Percentiles rank a stretch among this genome's conserved stretches.
Conservation (phyloP, 1,140 invertebrate genomes). For the Camponotus vicinus region DNA sequence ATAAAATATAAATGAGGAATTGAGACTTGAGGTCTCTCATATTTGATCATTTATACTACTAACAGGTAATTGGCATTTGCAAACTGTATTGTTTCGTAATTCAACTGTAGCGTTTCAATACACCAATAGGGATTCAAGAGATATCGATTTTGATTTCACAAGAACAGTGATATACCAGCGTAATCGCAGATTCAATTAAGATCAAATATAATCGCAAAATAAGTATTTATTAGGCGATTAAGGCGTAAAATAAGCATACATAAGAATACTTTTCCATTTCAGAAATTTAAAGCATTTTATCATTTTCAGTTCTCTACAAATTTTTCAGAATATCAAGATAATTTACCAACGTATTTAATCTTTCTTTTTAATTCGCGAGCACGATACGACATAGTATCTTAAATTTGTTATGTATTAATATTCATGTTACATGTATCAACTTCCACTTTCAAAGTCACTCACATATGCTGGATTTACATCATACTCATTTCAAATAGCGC, state of each 20-base stretch:
- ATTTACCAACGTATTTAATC: neutral
- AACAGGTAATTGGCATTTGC: constrained; percentile 49
- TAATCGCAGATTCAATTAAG: constrained; percentile 36
- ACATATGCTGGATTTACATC: neutral
- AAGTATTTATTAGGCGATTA: neutral
- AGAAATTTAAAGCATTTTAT: no score
- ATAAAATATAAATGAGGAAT: neutral
- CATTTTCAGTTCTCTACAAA: neutral
- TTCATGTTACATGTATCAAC: neutral
- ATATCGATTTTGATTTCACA: constrained; percentile 65
- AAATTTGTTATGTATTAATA: neutral
- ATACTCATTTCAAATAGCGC: constrained; percentile 6
- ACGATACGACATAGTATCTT: neutral
- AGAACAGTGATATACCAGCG: constrained; percentile 7
- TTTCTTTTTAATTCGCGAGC: neutral
- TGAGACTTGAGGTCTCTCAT: neutral
- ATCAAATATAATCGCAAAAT: constrained; percentile 37
- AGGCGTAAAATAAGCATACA: neutral
- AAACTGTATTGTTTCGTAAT: neutral
- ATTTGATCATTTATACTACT: constrained; percentile 40
- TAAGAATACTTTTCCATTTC: neutral
- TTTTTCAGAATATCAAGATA: constrained; percentile 28
- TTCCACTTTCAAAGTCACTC: constrained; percentile 12
- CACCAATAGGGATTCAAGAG: constrained; percentile 30
- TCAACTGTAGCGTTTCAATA: neutral